Percentiles rank a stretch among this genome's conserved stretches.
These are phyloP conservation scores for Meteorus colon DNA, from an alignment of 2,888 invertebrate species.

Conservation along the genomic window DNA sequence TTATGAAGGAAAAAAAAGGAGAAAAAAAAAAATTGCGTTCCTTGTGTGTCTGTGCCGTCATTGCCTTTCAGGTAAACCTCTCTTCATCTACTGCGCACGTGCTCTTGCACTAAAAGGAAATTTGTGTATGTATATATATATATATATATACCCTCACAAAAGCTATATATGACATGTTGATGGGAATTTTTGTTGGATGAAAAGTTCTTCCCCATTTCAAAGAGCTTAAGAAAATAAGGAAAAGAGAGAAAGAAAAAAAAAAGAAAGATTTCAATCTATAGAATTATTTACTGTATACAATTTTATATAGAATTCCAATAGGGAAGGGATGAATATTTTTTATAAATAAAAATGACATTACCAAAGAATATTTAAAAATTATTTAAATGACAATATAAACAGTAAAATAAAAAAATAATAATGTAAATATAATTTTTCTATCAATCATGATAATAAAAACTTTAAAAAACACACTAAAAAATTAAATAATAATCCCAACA, in stretches of 20 bases:
- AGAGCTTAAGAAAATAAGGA: background rate
- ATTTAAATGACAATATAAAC: too few relatives aligned
- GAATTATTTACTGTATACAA: background rate
- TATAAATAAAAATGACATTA: too few relatives aligned
- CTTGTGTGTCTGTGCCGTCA: slow-evolving; percentile 11
- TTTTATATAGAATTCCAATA: too few relatives aligned
- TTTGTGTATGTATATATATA: background rate
- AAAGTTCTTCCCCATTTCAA: slow-evolving; percentile 4
- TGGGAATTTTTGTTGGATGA: slow-evolving; percentile 1
- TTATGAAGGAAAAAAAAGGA: background rate
- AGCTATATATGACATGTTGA: slow-evolving; percentile 7
- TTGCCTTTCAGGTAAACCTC: slow-evolving; percentile 32
- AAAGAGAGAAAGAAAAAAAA: background rate
- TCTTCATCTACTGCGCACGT: slow-evolving; percentile 5
- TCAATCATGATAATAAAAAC: too few relatives aligned
- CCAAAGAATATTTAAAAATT: too few relatives aligned
- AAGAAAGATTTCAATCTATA: background rate
- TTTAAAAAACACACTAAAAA: too few relatives aligned
- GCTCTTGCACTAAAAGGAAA: slow-evolving; percentile 10
- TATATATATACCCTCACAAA: background rate
- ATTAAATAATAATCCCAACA: too few relatives aligned
- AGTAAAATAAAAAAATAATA: too few relatives aligned
- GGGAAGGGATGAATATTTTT: too few relatives aligned
- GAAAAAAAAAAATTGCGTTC: slow-evolving; percentile 1
- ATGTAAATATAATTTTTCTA: too few relatives aligned